These are phyloP conservation scores for Xanthia icteritia DNA, from an alignment of 2,888 invertebrate species.

Conservation along the genomic window DNA sequence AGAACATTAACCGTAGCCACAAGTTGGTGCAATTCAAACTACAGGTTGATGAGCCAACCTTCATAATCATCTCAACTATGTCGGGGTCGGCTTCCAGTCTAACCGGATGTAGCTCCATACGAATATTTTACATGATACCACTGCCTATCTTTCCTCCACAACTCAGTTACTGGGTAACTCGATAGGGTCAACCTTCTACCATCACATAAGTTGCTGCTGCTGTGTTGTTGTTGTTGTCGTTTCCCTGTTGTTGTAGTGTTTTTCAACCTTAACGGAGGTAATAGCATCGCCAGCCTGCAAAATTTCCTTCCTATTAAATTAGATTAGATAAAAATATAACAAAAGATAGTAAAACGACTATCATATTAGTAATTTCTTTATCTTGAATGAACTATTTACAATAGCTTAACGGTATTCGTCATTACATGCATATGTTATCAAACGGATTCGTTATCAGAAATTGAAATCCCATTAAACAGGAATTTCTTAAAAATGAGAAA, in stretches of 20 bases:
- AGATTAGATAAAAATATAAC: slow-evolving; percentile 29
- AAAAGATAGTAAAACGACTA: slow-evolving; percentile 9
- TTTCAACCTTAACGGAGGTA: not conserved
- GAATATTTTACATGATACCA: not conserved
- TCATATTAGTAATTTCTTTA: slow-evolving; percentile 28
- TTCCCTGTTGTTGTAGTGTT: not conserved
- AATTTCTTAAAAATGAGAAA: not conserved
- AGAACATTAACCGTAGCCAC: not conserved
- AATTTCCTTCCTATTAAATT: not conserved
- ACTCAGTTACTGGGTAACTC: not conserved
- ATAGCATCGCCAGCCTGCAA: too few relatives aligned
- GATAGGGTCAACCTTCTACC: not conserved
- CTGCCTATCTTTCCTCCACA: not conserved
- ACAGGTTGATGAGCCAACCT: too few relatives aligned
- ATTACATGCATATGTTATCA: slow-evolving; percentile 4
- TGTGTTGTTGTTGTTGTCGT: too few relatives aligned
- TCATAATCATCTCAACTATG: not conserved
- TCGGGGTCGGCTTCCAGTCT: not conserved
- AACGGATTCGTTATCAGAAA: slow-evolving; percentile 15
- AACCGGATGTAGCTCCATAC: too few relatives aligned
- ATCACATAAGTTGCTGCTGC: not conserved
- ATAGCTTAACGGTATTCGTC: slow-evolving; percentile 3
- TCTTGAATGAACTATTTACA: slow-evolving; percentile 8
- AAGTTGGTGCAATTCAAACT: not conserved
- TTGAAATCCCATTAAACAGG: not conserved